Conservation (phyloP, 2,888 invertebrate genomes). For the Globia sparganii region DNA sequence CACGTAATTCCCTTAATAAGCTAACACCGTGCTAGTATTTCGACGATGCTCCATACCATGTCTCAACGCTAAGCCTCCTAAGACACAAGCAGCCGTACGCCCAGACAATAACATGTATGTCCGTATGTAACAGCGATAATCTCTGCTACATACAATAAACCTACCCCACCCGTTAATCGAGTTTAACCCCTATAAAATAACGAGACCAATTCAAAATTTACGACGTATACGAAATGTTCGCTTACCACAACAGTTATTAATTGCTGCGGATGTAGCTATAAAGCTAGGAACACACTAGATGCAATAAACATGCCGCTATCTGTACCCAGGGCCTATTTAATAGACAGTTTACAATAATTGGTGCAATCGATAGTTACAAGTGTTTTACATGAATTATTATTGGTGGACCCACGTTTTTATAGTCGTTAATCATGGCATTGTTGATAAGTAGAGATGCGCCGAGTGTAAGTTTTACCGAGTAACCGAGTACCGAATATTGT, state of each 20-base stretch:
- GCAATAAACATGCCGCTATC: constrained; percentile 83
- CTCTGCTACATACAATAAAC: constrained; percentile 77
- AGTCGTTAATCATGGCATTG: constrained; percentile 40
- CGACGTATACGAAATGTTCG: constrained; percentile 81
- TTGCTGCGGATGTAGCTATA: constrained; percentile 78
- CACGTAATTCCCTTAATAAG: constrained; percentile 3
- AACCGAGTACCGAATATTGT: background rate
- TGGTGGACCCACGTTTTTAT: constrained; percentile 50
- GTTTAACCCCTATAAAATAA: constrained; percentile 84
- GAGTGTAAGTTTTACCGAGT: background rate
- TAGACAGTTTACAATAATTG: constrained; percentile 82
- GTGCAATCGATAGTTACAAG: constrained; percentile 73
- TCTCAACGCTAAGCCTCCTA: constrained; percentile 58
- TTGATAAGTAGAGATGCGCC: constrained; percentile 2
- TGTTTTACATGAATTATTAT: constrained; percentile 66
- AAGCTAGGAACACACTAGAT: constrained; percentile 79
- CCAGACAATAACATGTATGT: constrained; percentile 62
- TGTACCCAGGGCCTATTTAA: constrained; percentile 77
- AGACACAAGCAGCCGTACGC: constrained; percentile 46
- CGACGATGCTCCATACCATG: constrained; percentile 33
- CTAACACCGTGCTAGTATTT: constrained; percentile 25
- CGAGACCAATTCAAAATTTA: constrained; percentile 82
- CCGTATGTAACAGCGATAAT: constrained; percentile 67
- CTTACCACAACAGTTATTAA: constrained; percentile 82
- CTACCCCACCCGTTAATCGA: constrained; percentile 81